Percentiles rank a stretch among this genome's conserved stretches.
Conservation (phyloP, 2,797 vertebrate genomes). For the Melanotaenia parkinsoni region DNA sequence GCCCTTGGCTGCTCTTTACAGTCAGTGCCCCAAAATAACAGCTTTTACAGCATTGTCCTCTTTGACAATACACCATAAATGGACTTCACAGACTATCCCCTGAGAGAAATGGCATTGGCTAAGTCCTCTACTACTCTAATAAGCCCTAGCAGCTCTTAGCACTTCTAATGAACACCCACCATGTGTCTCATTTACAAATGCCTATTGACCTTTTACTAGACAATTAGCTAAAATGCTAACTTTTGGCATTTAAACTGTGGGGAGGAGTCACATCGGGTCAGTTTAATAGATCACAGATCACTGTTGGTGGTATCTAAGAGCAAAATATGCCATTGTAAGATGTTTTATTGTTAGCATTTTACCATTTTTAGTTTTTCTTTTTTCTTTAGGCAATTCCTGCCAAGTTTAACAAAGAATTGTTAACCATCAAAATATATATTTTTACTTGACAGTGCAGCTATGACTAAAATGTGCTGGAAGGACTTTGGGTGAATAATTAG, state of each 20-base stretch:
- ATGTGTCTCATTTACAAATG: constrained; percentile 72
- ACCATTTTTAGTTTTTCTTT: background rate
- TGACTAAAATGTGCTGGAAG: background rate
- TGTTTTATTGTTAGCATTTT: background rate
- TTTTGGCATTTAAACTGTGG: constrained; percentile 68
- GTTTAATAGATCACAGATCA: constrained; percentile 33
- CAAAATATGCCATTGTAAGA: constrained; percentile 24
- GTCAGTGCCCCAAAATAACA: constrained; percentile 44
- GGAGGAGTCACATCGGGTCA: constrained; percentile 52
- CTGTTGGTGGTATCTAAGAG: constrained; percentile 2
- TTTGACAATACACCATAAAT: constrained; percentile 57
- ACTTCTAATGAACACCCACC: constrained; percentile 69
- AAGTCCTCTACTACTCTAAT: constrained; percentile 46
- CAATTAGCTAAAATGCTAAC: constrained; percentile 73
- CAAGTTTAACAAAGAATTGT: background rate
- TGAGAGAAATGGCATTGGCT: constrained; percentile 48
- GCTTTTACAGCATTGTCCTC: constrained; percentile 55
- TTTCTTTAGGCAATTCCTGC: background rate
- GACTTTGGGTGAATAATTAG: background rate
- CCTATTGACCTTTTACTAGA: constrained; percentile 76
- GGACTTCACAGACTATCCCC: constrained; percentile 61
- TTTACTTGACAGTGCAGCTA: background rate
- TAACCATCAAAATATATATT: background rate
- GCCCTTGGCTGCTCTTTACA: constrained; percentile 47
- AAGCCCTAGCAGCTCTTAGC: constrained; percentile 54